phyloP scores from a whole-genome alignment of 2,113 vertebrate species.

The Etia nguti region DNA sequence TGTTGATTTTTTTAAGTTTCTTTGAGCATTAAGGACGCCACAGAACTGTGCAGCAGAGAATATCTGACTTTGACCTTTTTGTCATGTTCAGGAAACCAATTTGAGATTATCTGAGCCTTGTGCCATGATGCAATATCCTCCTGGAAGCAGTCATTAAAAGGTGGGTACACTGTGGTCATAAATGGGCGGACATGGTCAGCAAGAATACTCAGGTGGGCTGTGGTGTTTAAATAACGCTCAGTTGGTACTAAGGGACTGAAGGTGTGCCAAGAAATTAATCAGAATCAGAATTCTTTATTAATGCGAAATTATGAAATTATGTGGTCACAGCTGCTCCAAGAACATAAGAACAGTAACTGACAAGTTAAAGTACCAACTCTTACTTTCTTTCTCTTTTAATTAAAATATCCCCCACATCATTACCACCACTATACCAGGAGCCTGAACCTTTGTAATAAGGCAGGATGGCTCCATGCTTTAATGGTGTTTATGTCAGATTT shows the following conservation, averaged over 20 bases:
- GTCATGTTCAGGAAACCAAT: not conserved
- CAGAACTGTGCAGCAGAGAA: not conserved
- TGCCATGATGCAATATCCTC: not conserved
- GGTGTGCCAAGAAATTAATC: not conserved
- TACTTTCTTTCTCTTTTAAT: not conserved
- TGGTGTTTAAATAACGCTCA: not conserved
- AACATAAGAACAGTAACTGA: not conserved
- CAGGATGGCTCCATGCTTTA: not conserved
- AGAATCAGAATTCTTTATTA: not conserved
- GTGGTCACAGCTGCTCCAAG: not conserved
- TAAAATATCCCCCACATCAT: not conserved
- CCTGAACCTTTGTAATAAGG: not conserved
- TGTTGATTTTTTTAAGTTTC: not conserved
- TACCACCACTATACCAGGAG: not conserved
- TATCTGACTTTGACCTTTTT: accelerated
- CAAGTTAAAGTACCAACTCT: not conserved
- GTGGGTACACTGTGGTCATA: not conserved
- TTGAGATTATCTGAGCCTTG: not conserved
- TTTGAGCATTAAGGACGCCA: not conserved
- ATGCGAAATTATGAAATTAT: not conserved
- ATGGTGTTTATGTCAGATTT: not conserved
- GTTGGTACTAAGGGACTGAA: not conserved
- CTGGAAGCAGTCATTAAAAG: not conserved
- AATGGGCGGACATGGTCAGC: not conserved
- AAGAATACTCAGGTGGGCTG: not conserved